Evolutionary conservation across 2,113 vertebrate species (phyloP).

Genomic region (Cinclus cinclus): DNA sequence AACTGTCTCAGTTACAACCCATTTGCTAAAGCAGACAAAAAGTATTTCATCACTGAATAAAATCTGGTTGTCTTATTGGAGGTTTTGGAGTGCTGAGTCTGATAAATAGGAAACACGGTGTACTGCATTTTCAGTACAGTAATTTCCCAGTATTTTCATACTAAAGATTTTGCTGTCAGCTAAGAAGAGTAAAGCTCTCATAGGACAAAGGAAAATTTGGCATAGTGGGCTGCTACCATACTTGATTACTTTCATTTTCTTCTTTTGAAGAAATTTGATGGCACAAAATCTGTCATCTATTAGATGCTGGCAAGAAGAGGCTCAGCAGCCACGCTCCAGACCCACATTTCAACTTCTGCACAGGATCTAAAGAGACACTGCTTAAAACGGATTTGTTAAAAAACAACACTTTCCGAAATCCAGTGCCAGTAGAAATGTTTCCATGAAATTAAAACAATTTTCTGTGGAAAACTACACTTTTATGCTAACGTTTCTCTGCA

Average conservation of each 20-base stretch:
- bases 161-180: not conserved
- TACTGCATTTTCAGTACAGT: not conserved
- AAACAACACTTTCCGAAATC: not conserved
- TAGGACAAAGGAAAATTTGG: not conserved
- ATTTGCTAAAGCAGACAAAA: not conserved
- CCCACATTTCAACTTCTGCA: not conserved
- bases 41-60: not conserved
- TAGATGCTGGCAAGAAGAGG: slow-evolving; percentile 23
- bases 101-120: not conserved
- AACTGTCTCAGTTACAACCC: not conserved
- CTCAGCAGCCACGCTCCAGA: slow-evolving; percentile 5
- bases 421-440: slow-evolving; percentile 11
- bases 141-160: not conserved
- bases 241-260: not conserved
- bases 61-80: not conserved
- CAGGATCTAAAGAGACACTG: not conserved
- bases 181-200: not conserved
- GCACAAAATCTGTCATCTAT: not conserved
- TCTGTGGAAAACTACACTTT: not conserved
- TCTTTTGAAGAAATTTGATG: not conserved
- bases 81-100: not conserved
- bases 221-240: not conserved
- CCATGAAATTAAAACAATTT: slow-evolving; percentile 33
- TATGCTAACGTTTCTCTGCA: not conserved
- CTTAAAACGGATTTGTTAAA: not conserved